A percentile compares a stretch with the other conserved stretches of the same genome.
Conservation (phyloP, 1,140 invertebrate species). For the Caenorhabditis elegans region DNA sequence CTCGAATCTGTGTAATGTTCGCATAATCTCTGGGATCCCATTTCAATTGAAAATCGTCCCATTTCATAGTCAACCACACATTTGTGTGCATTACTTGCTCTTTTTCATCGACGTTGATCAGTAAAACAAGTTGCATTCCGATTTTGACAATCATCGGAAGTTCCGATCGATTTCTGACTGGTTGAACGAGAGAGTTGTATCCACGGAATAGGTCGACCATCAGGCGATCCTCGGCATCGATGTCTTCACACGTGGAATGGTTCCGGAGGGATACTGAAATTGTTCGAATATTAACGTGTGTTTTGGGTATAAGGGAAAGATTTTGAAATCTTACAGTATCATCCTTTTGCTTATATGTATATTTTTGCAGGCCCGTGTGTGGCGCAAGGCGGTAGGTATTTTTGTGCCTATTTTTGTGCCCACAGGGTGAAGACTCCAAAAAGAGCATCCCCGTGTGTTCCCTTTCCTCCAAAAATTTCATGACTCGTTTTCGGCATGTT, state of each 20-base stretch:
- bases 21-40: constrained; percentile 98
- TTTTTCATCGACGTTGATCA: constrained; percentile 45
- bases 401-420: too few relatives aligned
- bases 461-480: not conserved
- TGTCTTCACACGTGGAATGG: not conserved
- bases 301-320: too few relatives aligned
- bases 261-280: not conserved
- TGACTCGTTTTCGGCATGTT: not conserved
- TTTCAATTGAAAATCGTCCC: constrained; percentile 94
- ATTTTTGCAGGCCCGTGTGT: too few relatives aligned
- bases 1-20: constrained; percentile 87
- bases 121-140: constrained; percentile 44
- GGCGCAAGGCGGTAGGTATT: too few relatives aligned
- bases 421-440: too few relatives aligned
- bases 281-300: not conserved
- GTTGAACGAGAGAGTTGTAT: constrained; percentile 48
- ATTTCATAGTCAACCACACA: constrained; percentile 71
- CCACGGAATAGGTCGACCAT: constrained; percentile 44
- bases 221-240: constrained; percentile 43
- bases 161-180: constrained; percentile 38
- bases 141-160: constrained; percentile 45
- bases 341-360: too few relatives aligned
- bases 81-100: constrained; percentile 48
- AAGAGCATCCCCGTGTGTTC: too few relatives aligned
- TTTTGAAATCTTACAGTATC: too few relatives aligned